Base-by-base conservation (phyloP, 30 jellyfish, hydroid and myxozoan genomes). In the Aurelia sp. region DNA sequence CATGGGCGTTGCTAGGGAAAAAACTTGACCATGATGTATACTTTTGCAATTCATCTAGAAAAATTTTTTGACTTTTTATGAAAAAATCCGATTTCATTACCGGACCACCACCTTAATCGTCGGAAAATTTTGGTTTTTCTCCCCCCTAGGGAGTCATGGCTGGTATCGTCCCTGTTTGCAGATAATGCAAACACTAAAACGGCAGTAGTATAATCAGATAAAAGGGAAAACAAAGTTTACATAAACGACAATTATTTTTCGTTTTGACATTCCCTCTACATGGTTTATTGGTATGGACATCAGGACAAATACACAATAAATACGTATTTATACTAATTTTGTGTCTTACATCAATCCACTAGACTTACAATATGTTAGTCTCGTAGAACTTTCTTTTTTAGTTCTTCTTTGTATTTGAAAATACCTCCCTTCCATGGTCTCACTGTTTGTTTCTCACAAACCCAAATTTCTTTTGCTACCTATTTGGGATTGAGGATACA, bases 391-490 rank as follows among this genome's bases (percentile, higher is more conserved):
- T 73, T 95, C 66, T 86, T 96, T 80, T 95, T 95, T 73, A 95
- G 84, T 7, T 50, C 80, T 21, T 74, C 83, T 65, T 95, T 95
- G 91, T 95, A 95, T 2, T 95, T 48, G 69, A 95, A 90, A 1
- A 95, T 95, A 76, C 86, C 98, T 0, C 99, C 99, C 51, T 89
- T 95, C 96, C 96, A 95, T 58, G 97, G 97, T 53, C 82, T 84
- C 8, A 95, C 99, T 5, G 92, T 90, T 55, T 96, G 97, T 6
- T 90, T 74, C 82, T 95, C 99, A 52, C 99, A 95, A 17, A 95
- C 92, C 99, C 99, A 95, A 24, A 95, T 95, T 55, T 95, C 99
- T 79, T 90, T 95, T 27, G 99, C 99, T 76, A 95, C 99, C 99
- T 95, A 67, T 59, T 11, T 19, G 2, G 38, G 17, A 70, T 21